These are phyloP conservation scores for Sebastes taczanowskii DNA, from an alignment of 2,797 vertebrate species.

Conservation along the genomic window DNA sequence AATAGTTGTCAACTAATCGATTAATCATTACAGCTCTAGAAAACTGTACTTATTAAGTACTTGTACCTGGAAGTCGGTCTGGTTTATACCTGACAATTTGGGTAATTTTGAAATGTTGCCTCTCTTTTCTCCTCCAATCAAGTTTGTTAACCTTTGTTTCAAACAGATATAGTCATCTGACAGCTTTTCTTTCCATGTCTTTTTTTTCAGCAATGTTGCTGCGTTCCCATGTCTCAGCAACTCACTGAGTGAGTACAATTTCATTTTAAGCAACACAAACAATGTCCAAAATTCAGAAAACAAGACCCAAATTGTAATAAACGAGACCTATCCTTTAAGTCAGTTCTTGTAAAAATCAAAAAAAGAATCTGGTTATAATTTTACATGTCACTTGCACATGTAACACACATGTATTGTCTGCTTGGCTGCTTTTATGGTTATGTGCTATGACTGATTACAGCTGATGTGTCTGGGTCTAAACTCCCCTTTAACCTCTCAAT, in stretches of 20 bases:
- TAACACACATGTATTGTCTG: constrained; percentile 29
- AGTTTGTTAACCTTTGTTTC: not conserved
- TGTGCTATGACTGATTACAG: constrained; percentile 55
- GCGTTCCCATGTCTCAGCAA: not conserved
- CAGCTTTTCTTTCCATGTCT: not conserved
- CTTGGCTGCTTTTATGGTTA: constrained; percentile 29
- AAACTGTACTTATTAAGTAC: not conserved
- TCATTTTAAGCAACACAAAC: not conserved
- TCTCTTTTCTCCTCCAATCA: not conserved
- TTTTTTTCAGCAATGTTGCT: not conserved
- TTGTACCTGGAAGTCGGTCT: not conserved
- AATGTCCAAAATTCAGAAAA: not conserved
- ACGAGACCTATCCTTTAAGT: not conserved
- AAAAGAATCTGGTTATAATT: not conserved
- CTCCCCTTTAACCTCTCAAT: constrained; percentile 76
- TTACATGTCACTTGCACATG: constrained; percentile 26
- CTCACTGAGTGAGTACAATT: not conserved
- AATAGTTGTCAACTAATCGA: no score
- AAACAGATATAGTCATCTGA: not conserved
- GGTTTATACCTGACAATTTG: not conserved
- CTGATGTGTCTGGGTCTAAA: constrained; percentile 68
- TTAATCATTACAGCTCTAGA: not conserved
- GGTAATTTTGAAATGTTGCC: not conserved
- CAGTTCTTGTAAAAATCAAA: not conserved
- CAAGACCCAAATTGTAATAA: not conserved